A percentile compares a stretch with the other conserved stretches of the same genome.
Conservation (phyloP, 2,113 vertebrate species). For the Laticauda colubrina region DNA sequence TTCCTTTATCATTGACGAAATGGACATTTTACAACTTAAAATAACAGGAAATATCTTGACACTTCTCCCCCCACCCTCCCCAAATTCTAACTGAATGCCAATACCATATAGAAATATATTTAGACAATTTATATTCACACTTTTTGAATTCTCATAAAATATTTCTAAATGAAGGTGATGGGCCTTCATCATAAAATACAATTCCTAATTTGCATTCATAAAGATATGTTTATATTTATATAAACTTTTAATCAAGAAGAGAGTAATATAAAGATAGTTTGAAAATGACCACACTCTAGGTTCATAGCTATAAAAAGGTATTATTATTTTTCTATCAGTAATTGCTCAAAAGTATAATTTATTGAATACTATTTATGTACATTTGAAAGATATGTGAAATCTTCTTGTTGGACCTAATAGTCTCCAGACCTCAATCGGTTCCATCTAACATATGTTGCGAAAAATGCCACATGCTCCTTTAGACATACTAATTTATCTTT, state of each 20-base stretch:
- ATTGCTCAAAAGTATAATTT: background rate
- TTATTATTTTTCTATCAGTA: background rate
- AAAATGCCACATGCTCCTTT: background rate
- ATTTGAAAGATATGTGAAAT: background rate
- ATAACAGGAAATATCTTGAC: background rate
- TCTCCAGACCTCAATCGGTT: background rate
- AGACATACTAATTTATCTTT: background rate
- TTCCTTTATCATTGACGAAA: background rate
- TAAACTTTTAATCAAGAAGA: background rate
- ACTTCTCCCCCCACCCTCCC: background rate
- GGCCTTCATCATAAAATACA: background rate
- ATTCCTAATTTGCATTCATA: background rate
- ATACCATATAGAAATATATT: background rate
- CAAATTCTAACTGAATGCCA: background rate
- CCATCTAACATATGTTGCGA: background rate
- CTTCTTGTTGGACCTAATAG: background rate
- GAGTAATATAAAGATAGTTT: background rate
- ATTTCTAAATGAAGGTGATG: background rate
- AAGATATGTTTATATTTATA: background rate
- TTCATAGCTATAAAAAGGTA: background rate
- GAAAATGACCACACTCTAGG: background rate
- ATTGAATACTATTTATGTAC: background rate
- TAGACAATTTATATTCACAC: background rate
- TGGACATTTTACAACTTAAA: background rate
- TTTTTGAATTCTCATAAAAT: background rate